These are phyloP conservation scores for Apamea sordens DNA, from an alignment of 2,888 invertebrate species.

Conservation along the genomic window DNA sequence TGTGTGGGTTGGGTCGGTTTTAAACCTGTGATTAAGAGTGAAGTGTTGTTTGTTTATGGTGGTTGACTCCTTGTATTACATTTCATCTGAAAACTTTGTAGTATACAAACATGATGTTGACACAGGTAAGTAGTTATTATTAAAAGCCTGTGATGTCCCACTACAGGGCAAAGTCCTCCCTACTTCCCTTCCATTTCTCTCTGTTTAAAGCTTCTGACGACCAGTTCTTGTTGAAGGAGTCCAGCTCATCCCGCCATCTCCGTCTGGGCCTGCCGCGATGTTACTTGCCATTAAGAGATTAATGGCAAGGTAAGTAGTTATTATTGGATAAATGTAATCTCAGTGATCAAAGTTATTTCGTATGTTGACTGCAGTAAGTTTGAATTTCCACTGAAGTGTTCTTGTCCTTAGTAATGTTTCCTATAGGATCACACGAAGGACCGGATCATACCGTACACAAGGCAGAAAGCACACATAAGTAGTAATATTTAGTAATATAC, in stretches of 20 bases:
- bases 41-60: not conserved
- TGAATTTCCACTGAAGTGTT: not conserved
- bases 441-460: not conserved
- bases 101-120: not conserved
- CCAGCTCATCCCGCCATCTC: too few relatives aligned
- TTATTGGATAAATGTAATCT: not conserved
- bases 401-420: not conserved
- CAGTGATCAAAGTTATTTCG: not conserved
- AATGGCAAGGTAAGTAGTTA: not conserved
- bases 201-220: too few relatives aligned
- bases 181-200: too few relatives aligned
- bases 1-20: not conserved
- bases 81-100: not conserved
- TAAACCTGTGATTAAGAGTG: not conserved
- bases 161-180: too few relatives aligned
- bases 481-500: too few relatives aligned
- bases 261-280: too few relatives aligned
- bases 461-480: not conserved
- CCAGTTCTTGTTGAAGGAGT: too few relatives aligned
- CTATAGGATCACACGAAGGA: not conserved
- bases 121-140: not conserved
- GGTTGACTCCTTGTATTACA: not conserved
- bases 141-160: too few relatives aligned
- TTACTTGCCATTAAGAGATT: too few relatives aligned
- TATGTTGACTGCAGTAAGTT: not conserved